Percentiles rank a stretch among this genome's conserved stretches.
Evolutionary conservation across 2,888 invertebrate genomes (phyloP).

Genomic region (Cistogaster globosa): DNA sequence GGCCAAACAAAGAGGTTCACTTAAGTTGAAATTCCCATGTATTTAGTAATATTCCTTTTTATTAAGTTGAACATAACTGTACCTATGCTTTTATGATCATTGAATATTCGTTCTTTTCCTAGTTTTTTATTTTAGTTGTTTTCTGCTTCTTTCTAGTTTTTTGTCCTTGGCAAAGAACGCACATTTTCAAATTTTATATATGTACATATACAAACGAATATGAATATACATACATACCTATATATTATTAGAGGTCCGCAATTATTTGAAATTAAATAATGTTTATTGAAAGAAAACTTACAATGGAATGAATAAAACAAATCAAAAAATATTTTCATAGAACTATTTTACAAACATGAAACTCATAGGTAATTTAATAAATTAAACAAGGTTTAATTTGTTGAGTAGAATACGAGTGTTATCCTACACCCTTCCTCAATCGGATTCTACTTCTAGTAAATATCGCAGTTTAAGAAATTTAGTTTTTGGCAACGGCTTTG

Average conservation of each 20-base stretch:
- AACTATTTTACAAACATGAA: too few relatives aligned
- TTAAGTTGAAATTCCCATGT: background rate
- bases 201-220: too few relatives aligned
- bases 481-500: background rate
- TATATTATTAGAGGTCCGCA: background rate
- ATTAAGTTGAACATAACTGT: background rate
- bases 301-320: too few relatives aligned
- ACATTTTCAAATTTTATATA: background rate
- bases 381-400: background rate
- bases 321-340: too few relatives aligned
- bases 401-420: constrained; percentile 2
- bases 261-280: too few relatives aligned
- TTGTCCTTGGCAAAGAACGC: constrained; percentile 48
- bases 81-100: background rate
- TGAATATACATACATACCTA: background rate
- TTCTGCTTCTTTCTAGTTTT: background rate
- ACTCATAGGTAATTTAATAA: too few relatives aligned
- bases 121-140: constrained; percentile 1
- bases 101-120: constrained; percentile 26
- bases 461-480: background rate
- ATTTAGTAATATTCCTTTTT: constrained; percentile 8
- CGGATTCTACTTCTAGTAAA: background rate
- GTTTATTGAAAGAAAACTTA: too few relatives aligned
- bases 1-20: background rate
- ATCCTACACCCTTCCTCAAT: constrained; percentile 8